These are phyloP conservation scores for Ianthella basta DNA, from an alignment of 37 sponge, comb jelly and placozoan genomes.

Conservation along the genomic window DNA sequence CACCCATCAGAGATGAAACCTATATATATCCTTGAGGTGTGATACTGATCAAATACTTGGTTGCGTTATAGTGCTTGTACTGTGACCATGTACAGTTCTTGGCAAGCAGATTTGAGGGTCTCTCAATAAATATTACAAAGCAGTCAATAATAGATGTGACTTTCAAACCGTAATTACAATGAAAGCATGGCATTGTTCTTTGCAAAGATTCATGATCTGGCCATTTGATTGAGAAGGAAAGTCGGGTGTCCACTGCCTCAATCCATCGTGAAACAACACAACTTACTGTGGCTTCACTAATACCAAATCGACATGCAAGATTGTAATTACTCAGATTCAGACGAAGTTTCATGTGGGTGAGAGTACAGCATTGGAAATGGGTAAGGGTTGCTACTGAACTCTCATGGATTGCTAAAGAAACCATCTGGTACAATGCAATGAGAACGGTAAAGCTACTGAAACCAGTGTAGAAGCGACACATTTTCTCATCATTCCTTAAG, in stretches of 20 bases:
- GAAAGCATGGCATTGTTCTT: constrained; percentile 52
- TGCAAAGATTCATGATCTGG: constrained; percentile 29
- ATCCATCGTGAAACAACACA: constrained; percentile 31
- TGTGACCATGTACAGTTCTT: constrained; percentile 56
- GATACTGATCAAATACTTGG: constrained; percentile 51
- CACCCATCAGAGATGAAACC: constrained; percentile 47
- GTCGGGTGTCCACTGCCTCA: constrained; percentile 24
- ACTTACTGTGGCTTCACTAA: constrained; percentile 32
- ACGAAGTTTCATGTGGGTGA: constrained; percentile 54
- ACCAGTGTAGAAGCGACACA: constrained; percentile 48
- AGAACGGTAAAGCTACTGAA: constrained; percentile 41
- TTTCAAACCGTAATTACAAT: constrained; percentile 28
- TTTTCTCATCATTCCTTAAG: constrained; percentile 27
- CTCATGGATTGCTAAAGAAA: constrained; percentile 30
- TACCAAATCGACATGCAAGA: constrained; percentile 17
- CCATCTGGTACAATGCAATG: constrained; percentile 39
- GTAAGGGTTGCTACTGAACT: background rate
- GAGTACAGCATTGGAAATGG: constrained; percentile 30
- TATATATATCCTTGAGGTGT: no score
- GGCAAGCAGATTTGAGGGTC: constrained; percentile 43
- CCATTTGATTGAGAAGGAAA: constrained; percentile 47
- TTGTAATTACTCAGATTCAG: constrained; percentile 35
- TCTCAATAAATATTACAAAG: constrained; percentile 59
- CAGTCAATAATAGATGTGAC: constrained; percentile 62
- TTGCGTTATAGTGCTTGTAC: constrained; percentile 58